phyloP scores from a whole-genome alignment of 2,888 invertebrate species.

The Andrena hattorfiana region DNA sequence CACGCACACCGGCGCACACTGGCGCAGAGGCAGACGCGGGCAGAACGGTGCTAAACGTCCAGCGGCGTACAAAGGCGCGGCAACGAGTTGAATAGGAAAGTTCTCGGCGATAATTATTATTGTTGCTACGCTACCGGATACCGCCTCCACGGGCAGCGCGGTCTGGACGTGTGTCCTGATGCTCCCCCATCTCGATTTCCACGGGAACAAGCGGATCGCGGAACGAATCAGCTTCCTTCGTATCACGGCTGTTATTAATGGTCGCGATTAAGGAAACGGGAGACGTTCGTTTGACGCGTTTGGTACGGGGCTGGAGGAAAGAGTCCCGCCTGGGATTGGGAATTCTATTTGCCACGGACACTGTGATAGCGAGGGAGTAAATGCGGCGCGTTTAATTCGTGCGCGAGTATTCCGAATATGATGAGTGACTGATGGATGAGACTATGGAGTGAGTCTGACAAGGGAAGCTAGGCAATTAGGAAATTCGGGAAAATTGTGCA shows the following conservation, averaged over 20 bases:
- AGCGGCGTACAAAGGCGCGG: conserved; percentile 53
- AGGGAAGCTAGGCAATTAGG: too few relatives aligned
- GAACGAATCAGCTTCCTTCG: conserved; percentile 13
- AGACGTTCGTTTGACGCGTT: conserved; percentile 1
- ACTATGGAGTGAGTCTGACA: too few relatives aligned
- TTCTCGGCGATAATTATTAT: conserved; percentile 67
- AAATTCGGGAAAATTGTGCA: too few relatives aligned
- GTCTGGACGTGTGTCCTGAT: conserved; percentile 18
- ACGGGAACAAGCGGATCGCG: conserved; percentile 19
- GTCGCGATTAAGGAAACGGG: conserved; percentile 3
- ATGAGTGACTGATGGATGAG: too few relatives aligned
- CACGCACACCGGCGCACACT: conserved; percentile 3
- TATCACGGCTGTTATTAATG: conserved; percentile 11
- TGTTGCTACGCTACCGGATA: conserved; percentile 53
- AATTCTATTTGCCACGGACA: too few relatives aligned
- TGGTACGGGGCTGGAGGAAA: not conserved
- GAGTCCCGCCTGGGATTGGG: not conserved
- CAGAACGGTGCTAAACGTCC: conserved; percentile 56
- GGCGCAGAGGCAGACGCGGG: not conserved
- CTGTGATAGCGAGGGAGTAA: too few relatives aligned
- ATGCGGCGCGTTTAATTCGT: too few relatives aligned
- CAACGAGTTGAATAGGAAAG: conserved; percentile 55
- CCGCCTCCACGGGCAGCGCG: conserved; percentile 27
- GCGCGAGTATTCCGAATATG: too few relatives aligned
- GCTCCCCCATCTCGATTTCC: conserved; percentile 21